phyloP scores from a whole-genome alignment of 2,888 invertebrate genomes.

The Mimas tiliae region DNA sequence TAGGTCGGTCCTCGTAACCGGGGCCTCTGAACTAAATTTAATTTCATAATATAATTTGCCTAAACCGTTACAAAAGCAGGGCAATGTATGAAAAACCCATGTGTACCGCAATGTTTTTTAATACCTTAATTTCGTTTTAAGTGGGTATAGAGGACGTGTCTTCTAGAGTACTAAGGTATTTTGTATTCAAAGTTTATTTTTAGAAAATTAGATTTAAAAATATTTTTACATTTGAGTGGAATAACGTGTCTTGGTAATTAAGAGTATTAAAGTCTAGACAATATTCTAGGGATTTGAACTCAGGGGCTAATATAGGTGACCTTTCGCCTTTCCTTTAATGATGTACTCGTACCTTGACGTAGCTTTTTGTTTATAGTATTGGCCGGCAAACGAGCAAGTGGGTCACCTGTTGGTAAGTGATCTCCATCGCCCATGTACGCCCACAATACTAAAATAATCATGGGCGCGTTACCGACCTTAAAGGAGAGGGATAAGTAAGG shows the following conservation, averaged over 20 bases:
- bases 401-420: too few species aligned
- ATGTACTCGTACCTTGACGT: too few species aligned
- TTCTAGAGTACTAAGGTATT: background rate
- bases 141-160: background rate
- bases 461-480: too few species aligned
- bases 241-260: background rate
- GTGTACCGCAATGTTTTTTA: conserved; percentile 27
- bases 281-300: too few species aligned
- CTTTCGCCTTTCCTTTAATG: too few species aligned
- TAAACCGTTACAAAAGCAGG: conserved; percentile 49
- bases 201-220: background rate
- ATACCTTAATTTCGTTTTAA: conserved; percentile 29
- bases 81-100: conserved; percentile 33
- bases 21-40: conserved; percentile 60
- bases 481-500: too few species aligned
- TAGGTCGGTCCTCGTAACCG: conserved; percentile 54
- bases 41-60: conserved; percentile 58
- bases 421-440: too few species aligned
- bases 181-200: background rate
- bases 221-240: background rate
- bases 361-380: too few species aligned
- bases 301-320: too few species aligned
- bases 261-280: too few species aligned
- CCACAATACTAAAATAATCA: too few species aligned
- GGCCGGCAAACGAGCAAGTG: too few species aligned